Evolutionary conservation across 2,888 invertebrate genomes (phyloP), one percentile per base, ranked within the genome.

Genomic region (Resseliella maxima): DNA sequence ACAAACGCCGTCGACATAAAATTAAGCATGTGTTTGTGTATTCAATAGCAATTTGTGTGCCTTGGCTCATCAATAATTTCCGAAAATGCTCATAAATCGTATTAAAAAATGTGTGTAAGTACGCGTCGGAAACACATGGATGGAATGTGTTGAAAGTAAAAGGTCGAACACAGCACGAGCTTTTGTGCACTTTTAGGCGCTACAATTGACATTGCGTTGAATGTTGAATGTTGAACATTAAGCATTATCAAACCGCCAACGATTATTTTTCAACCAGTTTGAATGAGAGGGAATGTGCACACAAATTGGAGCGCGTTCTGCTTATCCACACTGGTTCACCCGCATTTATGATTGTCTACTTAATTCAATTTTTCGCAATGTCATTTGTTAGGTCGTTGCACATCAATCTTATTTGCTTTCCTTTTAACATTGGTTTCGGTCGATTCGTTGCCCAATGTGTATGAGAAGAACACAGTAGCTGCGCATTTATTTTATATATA

Each of bases 311-410:
- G 2, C 24, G 38, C 83, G 59, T 81, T 81, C 35, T 36, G 36
- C 36, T 21, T 83, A 21, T 83, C 31, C 24, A 59, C 35, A 72
- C 5, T 31, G 5, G 35, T 35, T 21, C 38, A n/a, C 83, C 83
- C 83, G 38, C 38, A 83, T 83, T 38, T 83, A 83, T 83, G 83
- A 83, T 83, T 83, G 83, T 83, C 38, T 83, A 83, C 83, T 83
- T 83, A 83, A 83, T 83, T 83, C 83, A 83, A 83, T 83, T 83
- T 83, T 83, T 83, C 38, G 83, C 83, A 83, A 83, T 83, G 83
- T 83, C 83, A 83, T 83, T 83, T 83, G n/a, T 83, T 83, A 83
- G 72, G 83, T 83, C 83, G 83, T 38, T 83, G 38, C 38, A 83
- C 83, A 83, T 83, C 83, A 83, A 83, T 83, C 83, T 83, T 83